A percentile compares a stretch with the other conserved stretches of the same genome.
phyloP scores from a whole-genome alignment of 2,888 invertebrate genomes.

The Oligia strigilis region DNA sequence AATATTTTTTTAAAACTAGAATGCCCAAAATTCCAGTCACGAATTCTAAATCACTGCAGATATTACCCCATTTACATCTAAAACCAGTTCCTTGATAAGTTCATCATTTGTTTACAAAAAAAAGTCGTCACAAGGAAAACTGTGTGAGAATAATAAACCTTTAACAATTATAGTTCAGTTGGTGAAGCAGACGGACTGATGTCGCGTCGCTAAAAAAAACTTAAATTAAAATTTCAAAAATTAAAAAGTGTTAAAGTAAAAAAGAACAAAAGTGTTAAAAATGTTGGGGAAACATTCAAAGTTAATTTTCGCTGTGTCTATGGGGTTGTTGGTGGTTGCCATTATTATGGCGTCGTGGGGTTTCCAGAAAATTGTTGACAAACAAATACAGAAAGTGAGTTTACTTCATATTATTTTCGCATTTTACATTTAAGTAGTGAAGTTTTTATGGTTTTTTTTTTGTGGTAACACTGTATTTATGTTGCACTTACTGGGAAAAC shows the following conservation, averaged over 20 bases:
- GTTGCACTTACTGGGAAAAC: background rate
- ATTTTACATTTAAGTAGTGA: background rate
- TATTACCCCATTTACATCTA: constrained; percentile 8
- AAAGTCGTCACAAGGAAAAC: constrained; percentile 55
- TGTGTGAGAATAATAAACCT: constrained; percentile 58
- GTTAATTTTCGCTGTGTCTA: constrained; percentile 78
- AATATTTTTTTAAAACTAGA: background rate
- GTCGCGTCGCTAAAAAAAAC: constrained; percentile 39
- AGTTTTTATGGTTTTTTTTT: background rate
- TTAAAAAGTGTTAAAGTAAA: constrained; percentile 23
- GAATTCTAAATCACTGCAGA: constrained; percentile 2
- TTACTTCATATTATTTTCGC: background rate
- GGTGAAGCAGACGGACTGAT: constrained; percentile 67
- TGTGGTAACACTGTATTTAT: background rate
- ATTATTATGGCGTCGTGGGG: constrained; percentile 87
- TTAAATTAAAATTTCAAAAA: constrained; percentile 19
- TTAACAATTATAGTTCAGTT: constrained; percentile 67
- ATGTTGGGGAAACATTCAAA: constrained; percentile 84
- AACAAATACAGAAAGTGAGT: constrained; percentile 87
- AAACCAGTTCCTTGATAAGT: constrained; percentile 56
- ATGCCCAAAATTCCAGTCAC: background rate
- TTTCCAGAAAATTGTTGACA: constrained; percentile 85
- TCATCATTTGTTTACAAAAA: constrained; percentile 45
- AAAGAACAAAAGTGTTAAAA: constrained; percentile 50
- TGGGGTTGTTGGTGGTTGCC: constrained; percentile 80